Evolutionary conservation across 2,888 invertebrate genomes (phyloP).

Genomic region (Tetragonisca angustula): DNA sequence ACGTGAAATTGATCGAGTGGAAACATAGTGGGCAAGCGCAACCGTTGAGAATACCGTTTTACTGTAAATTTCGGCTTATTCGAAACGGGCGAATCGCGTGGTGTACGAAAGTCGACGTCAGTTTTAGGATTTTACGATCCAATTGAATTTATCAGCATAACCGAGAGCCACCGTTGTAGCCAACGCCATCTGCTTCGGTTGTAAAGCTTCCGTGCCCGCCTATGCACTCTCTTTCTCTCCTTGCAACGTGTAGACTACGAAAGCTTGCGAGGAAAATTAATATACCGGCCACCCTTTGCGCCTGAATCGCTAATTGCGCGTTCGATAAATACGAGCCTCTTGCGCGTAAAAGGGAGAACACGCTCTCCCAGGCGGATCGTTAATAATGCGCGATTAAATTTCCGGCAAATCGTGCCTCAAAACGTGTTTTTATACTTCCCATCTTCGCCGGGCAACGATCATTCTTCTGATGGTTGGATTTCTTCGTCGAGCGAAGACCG

Average conservation of each 20-base stretch:
- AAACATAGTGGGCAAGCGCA: no score
- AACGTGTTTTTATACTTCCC: neutral
- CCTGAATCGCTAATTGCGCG: constrained; percentile 45
- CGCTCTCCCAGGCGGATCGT: constrained; percentile 21
- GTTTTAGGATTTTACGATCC: constrained; percentile 47
- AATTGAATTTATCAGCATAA: constrained; percentile 55
- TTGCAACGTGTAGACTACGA: constrained; percentile 4
- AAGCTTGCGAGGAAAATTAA: constrained; percentile 35
- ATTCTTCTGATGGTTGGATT: neutral
- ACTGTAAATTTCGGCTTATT: neutral
- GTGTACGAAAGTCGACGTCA: neutral
- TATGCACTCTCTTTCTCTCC: constrained; percentile 6
- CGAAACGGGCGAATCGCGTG: neutral
- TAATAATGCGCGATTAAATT: constrained; percentile 38
- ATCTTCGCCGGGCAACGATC: neutral
- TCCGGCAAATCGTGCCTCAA: constrained; percentile 15
- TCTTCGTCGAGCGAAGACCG: no score
- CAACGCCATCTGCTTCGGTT: constrained; percentile 50
- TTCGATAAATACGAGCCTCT: constrained; percentile 42
- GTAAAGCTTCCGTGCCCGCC: constrained; percentile 54
- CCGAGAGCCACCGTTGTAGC: constrained; percentile 17
- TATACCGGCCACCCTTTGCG: constrained; percentile 30
- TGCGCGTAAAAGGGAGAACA: constrained; percentile 15
- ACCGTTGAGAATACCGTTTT: neutral
- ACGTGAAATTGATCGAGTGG: no score